These are phyloP conservation scores for Scomber colias DNA, from an alignment of 2,113 vertebrate genomes.

Conservation along the genomic window DNA sequence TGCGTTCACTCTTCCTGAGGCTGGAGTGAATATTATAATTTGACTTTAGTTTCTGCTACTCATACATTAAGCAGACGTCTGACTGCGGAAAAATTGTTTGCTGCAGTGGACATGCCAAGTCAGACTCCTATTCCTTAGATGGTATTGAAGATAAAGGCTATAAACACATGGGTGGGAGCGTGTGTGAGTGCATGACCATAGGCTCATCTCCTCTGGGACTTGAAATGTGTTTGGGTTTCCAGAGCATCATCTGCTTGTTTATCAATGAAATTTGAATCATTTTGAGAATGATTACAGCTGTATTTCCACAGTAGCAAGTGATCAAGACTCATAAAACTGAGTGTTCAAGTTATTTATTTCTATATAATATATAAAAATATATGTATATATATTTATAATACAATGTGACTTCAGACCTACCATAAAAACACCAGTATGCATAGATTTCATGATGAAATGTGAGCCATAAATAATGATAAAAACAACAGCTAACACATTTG, in stretches of 20 bases:
- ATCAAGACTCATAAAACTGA: too few relatives aligned
- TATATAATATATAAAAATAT: too few relatives aligned
- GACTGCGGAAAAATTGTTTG: constrained; percentile 75
- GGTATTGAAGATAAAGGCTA: constrained; percentile 75
- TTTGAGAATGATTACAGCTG: constrained; percentile 39
- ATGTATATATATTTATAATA: neutral
- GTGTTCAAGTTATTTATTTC: neutral
- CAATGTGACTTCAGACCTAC: constrained; percentile 11
- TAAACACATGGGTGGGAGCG: constrained; percentile 44
- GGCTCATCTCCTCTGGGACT: constrained; percentile 48
- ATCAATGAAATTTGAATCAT: constrained; percentile 8
- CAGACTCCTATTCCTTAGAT: constrained; percentile 82
- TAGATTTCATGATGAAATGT: neutral
- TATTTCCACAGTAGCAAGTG: neutral
- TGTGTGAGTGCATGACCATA: constrained; percentile 57
- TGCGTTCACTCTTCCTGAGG: constrained; percentile 35
- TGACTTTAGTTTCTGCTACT: constrained; percentile 59
- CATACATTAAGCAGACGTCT: constrained; percentile 68
- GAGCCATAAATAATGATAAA: neutral
- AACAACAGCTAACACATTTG: neutral
- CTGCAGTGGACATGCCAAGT: constrained; percentile 69
- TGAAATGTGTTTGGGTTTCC: constrained; percentile 54
- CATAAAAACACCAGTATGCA: neutral
- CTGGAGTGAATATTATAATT: constrained; percentile 27
- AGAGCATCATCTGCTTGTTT: constrained; percentile 35